A percentile compares a stretch with the other conserved stretches of the same genome.
phyloP scores from a whole-genome alignment of 1,140 invertebrate genomes.

The Drosophila sp. region DNA sequence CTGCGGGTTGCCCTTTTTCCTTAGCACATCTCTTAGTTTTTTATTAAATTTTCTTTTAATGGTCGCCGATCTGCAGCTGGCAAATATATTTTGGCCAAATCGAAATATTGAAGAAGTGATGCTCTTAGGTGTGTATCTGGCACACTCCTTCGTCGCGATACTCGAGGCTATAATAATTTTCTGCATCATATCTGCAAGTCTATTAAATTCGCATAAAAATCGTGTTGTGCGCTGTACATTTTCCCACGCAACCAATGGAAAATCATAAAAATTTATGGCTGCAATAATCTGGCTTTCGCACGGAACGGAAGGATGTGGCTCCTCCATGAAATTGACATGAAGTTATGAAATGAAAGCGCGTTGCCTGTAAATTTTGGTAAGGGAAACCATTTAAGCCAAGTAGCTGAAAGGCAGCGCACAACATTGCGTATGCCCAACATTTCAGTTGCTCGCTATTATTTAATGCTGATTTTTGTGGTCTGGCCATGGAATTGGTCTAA shows the following conservation, averaged over 20 bases:
- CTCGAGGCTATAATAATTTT: conserved; percentile 67
- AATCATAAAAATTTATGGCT: conserved; percentile 80
- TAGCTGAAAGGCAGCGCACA: conserved; percentile 1
- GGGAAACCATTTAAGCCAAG: conserved; percentile 4
- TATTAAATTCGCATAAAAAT: conserved; percentile 77
- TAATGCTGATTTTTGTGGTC: conserved; percentile 1
- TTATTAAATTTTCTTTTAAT: conserved; percentile 78
- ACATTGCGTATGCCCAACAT: conserved; percentile 39
- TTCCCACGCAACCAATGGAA: conserved; percentile 69
- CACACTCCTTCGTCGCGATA: not conserved
- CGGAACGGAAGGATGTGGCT: not conserved
- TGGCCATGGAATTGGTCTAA: not conserved
- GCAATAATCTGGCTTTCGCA: conserved; percentile 58
- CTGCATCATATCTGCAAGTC: conserved; percentile 74
- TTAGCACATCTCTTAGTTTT: conserved; percentile 23
- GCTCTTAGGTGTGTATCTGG: conserved; percentile 8
- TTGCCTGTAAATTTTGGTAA: not conserved
- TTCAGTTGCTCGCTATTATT: conserved; percentile 28
- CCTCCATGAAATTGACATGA: conserved; percentile 34
- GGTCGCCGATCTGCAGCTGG: conserved; percentile 25
- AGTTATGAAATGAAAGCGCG: conserved; percentile 43
- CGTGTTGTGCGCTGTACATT: conserved; percentile 34
- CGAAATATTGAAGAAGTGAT: conserved; percentile 1
- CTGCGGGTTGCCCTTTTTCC: conserved; percentile 25
- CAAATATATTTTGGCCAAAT: no score